A percentile compares a stretch with the other conserved stretches of the same genome.
Evolutionary conservation across 2,888 invertebrate genomes (phyloP).

Genomic region (Scaptodrosophila latifasciaeformis): DNA sequence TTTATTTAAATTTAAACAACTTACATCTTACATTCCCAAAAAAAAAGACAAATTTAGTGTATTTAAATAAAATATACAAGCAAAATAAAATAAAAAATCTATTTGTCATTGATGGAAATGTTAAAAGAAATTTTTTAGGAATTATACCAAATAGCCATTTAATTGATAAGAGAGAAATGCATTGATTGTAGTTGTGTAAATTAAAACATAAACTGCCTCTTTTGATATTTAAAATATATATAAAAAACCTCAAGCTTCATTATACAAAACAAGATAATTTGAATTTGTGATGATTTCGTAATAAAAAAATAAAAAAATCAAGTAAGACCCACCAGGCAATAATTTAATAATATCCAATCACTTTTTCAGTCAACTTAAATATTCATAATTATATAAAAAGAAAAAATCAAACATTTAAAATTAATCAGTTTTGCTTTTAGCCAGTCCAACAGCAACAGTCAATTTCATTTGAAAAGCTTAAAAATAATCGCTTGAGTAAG

Average conservation of each 20-base stretch:
- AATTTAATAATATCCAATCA: slow-evolving; percentile 18
- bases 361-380: slow-evolving; percentile 21
- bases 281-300: too few relatives aligned
- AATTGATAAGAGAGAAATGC: slow-evolving; percentile 2
- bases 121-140: slow-evolving; percentile 29
- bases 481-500: too few relatives aligned
- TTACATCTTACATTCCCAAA: too few relatives aligned
- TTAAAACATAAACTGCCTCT: slow-evolving; percentile 34
- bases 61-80: neutral
- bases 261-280: neutral
- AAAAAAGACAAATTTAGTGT: too few relatives aligned
- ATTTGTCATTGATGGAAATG: slow-evolving; percentile 15
- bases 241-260: too few relatives aligned
- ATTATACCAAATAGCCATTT: slow-evolving; percentile 23
- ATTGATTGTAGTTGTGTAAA: slow-evolving; percentile 11
- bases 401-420: too few relatives aligned
- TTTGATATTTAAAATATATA: slow-evolving; percentile 11
- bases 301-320: too few relatives aligned
- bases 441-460: too few relatives aligned
- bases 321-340: slow-evolving; percentile 53
- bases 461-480: too few relatives aligned
- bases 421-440: too few relatives aligned
- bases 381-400: too few relatives aligned
- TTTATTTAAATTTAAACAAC: too few relatives aligned
- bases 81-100: slow-evolving; percentile 15